Evolutionary conservation across 2,113 vertebrate species (phyloP).

Genomic region (Thamnaconus septentrionalis): DNA sequence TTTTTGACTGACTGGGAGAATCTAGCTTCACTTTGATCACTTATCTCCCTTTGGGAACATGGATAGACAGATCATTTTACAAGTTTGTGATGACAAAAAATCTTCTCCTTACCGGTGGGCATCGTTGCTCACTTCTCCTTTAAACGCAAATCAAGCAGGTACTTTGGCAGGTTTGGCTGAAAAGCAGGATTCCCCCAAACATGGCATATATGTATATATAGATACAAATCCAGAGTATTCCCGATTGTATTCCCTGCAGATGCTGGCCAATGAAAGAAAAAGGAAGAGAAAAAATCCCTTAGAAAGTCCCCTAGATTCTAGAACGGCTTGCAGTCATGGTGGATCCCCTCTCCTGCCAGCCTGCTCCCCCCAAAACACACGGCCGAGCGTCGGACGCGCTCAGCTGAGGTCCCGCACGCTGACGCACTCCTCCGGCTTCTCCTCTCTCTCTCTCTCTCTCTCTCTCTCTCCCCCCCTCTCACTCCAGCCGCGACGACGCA

Average conservation of each 20-base stretch:
- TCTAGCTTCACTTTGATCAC: no score
- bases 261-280: not conserved
- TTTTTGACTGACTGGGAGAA: no score
- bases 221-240: constrained; percentile 51
- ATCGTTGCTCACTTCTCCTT: constrained; percentile 50
- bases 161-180: constrained; percentile 2
- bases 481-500: constrained; percentile 43
- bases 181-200: constrained; percentile 16
- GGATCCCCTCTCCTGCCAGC: constrained; percentile 31
- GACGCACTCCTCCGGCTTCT: constrained; percentile 37
- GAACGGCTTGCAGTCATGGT: constrained; percentile 44
- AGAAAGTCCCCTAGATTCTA: constrained; percentile 33
- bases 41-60: not conserved
- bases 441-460: constrained; percentile 25
- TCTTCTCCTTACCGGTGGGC: constrained; percentile 68
- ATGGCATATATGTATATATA: constrained; percentile 39
- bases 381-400: constrained; percentile 19
- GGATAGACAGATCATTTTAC: not conserved
- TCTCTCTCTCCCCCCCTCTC: constrained; percentile 30
- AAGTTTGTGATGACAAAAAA: not conserved
- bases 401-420: constrained; percentile 13
- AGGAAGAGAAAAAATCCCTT: not conserved
- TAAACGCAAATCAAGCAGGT: constrained; percentile 8
- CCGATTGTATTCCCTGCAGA: constrained; percentile 36
- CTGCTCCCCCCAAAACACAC: constrained; percentile 31